phyloP scores from a whole-genome alignment of 2,888 invertebrate genomes.

The Chloroclysta siterata region DNA sequence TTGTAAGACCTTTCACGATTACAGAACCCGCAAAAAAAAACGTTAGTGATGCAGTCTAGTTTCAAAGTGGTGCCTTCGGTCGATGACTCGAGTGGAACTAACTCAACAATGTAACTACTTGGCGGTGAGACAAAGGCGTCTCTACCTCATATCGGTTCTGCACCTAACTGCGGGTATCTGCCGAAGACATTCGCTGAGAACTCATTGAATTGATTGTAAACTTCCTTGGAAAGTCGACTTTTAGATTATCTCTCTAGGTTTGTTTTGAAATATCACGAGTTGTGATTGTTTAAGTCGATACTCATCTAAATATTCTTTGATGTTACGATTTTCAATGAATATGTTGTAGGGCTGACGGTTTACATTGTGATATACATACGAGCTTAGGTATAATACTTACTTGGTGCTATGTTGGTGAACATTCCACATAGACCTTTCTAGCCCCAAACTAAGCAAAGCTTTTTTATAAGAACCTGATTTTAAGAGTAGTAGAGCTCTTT shows the following conservation, averaged over 20 bases:
- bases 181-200: conserved; percentile 23
- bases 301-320: neutral
- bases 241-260: conserved; percentile 3
- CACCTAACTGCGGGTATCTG: conserved; percentile 27
- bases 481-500: too few species aligned
- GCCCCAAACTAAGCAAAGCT: too few species aligned
- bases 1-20: too few species aligned
- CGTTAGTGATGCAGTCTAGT: neutral
- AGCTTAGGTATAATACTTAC: too few species aligned
- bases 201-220: conserved; percentile 30
- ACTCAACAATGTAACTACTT: conserved; percentile 25
- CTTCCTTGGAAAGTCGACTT: conserved; percentile 11
- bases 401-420: too few species aligned
- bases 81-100: conserved; percentile 14
- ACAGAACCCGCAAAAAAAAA: neutral
- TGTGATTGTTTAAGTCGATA: neutral
- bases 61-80: conserved; percentile 12
- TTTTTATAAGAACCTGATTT: too few species aligned
- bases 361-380: too few species aligned
- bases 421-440: too few species aligned
- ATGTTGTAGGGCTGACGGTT: too few species aligned
- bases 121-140: conserved; percentile 30
- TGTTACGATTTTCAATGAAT: neutral
- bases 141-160: conserved; percentile 28
- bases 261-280: conserved; percentile 1